Evolutionary conservation across 2,888 invertebrate genomes (phyloP).

Genomic region (Lasioglossum zephyrum): DNA sequence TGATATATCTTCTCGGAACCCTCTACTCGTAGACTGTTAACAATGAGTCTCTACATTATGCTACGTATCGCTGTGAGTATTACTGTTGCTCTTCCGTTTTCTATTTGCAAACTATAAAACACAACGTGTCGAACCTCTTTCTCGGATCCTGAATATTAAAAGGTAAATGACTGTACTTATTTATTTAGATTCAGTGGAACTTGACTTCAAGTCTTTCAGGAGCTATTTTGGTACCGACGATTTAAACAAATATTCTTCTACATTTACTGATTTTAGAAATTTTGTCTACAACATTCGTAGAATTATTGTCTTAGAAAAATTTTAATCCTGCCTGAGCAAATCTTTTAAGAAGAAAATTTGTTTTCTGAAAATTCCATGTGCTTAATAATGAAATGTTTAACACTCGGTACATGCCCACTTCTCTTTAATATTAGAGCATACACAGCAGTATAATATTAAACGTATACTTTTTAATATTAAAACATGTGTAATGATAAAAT

Average conservation of each 20-base stretch:
- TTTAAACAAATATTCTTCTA: neutral
- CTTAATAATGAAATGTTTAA: neutral
- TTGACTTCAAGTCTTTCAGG: neutral
- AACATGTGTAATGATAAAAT: neutral
- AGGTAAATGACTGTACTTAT: neutral
- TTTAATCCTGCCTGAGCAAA: too few species aligned
- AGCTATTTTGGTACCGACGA: neutral
- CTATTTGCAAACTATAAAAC: neutral
- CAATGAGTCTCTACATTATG: slow-evolving; percentile 76
- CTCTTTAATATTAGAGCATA: neutral
- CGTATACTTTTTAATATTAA: neutral
- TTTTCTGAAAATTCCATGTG: neutral
- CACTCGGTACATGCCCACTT: neutral
- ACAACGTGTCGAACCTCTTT: neutral
- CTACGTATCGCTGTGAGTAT: slow-evolving; percentile 73
- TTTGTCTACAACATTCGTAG: too few species aligned
- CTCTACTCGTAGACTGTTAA: slow-evolving; percentile 62
- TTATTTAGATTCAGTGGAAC: neutral
- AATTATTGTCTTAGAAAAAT: too few species aligned
- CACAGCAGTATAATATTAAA: neutral
- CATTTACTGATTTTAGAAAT: neutral
- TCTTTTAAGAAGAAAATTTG: neutral
- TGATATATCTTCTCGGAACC: slow-evolving; percentile 77
- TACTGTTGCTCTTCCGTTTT: slow-evolving; percentile 61
- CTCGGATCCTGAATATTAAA: neutral